Conservation (phyloP, 2,888 invertebrate species). For the Lepas anatifera region DNA sequence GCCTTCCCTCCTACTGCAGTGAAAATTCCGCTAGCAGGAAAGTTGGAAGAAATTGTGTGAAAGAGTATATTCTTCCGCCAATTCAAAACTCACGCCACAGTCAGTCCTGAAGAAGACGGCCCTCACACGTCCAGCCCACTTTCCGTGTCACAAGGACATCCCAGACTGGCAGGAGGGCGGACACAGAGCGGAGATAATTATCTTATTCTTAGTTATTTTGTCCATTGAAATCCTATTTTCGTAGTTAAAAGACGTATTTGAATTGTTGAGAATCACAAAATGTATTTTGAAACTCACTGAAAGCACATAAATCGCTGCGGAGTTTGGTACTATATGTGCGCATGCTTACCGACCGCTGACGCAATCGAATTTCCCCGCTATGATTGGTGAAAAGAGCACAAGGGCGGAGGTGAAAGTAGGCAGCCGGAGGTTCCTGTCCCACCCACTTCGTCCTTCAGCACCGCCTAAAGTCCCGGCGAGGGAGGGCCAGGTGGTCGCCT, state of each 20-base stretch:
- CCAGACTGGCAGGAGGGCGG: neutral
- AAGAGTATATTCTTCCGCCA: too few species aligned
- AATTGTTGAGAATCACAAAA: neutral
- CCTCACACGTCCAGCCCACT: too few species aligned
- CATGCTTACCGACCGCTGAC: neutral
- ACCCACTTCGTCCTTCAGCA: conserved; percentile 5
- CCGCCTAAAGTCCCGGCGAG: conserved; percentile 1
- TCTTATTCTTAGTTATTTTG: too few species aligned
- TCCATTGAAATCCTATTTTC: too few species aligned
- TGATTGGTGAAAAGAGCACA: neutral
- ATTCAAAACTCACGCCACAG: too few species aligned
- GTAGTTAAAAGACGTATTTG: too few species aligned
- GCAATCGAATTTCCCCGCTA: neutral
- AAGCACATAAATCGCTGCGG: too few species aligned
- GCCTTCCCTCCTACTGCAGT: too few species aligned
- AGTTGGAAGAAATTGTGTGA: too few species aligned
- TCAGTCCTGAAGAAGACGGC: too few species aligned
- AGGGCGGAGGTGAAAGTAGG: neutral
- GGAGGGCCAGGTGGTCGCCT: neutral
- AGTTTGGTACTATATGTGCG: neutral
- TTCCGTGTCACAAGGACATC: neutral
- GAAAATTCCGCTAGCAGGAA: too few species aligned
- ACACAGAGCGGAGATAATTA: too few species aligned
- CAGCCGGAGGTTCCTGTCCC: neutral
- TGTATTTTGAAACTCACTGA: neutral